Conservation (phyloP, 2,888 invertebrate species). For the Melinaea marsaeus region DNA sequence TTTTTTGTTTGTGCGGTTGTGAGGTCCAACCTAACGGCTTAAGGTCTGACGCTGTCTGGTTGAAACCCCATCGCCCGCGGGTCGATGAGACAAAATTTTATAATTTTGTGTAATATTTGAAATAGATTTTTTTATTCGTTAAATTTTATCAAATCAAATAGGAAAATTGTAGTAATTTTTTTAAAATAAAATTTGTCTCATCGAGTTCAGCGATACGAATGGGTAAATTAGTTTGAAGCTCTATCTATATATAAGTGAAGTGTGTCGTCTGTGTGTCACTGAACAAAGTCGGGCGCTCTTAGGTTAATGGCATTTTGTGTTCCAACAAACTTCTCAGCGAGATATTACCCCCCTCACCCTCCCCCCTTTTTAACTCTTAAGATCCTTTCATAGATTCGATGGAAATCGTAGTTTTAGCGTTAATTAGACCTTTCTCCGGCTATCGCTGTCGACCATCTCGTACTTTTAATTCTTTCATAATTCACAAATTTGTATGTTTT, state of each 20-base stretch:
- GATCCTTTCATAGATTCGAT: slow-evolving; percentile 33
- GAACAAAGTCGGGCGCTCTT: slow-evolving; percentile 59
- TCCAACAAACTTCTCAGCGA: slow-evolving; percentile 72
- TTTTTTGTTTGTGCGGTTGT: slow-evolving; percentile 33
- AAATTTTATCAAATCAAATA: too few species aligned
- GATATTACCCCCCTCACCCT: slow-evolving; percentile 39
- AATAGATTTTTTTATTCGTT: too few species aligned
- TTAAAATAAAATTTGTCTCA: slow-evolving; percentile 42
- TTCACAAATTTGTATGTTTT: slow-evolving; percentile 51
- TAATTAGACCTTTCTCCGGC: slow-evolving; percentile 42
- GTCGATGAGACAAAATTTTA: slow-evolving; percentile 13
- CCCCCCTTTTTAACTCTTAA: slow-evolving; percentile 32
- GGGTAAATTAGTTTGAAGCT: slow-evolving; percentile 15
- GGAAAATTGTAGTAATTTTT: too few species aligned
- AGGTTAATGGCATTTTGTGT: slow-evolving; percentile 71
- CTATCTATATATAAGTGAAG: slow-evolving; percentile 21
- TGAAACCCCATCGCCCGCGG: slow-evolving; percentile 3
- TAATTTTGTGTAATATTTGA: slow-evolving; percentile 1
- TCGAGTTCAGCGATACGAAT: slow-evolving; percentile 39
- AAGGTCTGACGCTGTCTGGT: slow-evolving; percentile 15
- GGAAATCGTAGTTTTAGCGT: slow-evolving; percentile 43
- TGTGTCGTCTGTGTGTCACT: slow-evolving; percentile 43
- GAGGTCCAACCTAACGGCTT: slow-evolving; percentile 19
- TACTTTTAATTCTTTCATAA: slow-evolving; percentile 54
- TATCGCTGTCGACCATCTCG: slow-evolving; percentile 50